These are phyloP conservation scores for Hipposideros armiger DNA, from an alignment of 2,113 vertebrate genomes.

Conservation along the genomic window DNA sequence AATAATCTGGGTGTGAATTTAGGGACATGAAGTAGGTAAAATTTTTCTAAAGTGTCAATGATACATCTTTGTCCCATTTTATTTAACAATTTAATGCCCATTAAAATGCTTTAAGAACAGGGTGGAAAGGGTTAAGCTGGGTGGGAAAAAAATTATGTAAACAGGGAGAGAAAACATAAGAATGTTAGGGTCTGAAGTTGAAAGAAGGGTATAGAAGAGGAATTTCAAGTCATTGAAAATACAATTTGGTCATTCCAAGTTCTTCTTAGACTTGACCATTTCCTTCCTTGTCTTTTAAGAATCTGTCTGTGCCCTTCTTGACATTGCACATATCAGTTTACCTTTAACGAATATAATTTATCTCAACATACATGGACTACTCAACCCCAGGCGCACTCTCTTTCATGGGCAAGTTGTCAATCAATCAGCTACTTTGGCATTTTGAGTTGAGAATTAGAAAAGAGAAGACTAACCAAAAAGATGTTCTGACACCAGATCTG, in stretches of 20 bases:
- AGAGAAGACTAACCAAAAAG: neutral
- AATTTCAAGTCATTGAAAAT: neutral
- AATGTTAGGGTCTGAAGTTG: neutral
- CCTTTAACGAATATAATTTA: neutral
- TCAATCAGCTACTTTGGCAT: neutral
- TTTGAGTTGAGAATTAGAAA: neutral
- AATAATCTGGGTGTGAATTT: neutral
- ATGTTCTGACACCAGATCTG: neutral
- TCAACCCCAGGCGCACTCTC: neutral
- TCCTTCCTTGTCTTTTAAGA: neutral
- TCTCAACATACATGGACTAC: neutral
- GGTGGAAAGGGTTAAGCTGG: neutral
- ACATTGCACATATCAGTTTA: neutral
- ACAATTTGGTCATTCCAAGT: neutral
- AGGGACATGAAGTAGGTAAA: neutral
- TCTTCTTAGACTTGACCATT: neutral
- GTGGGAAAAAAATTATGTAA: neutral
- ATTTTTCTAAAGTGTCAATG: conserved; percentile 10
- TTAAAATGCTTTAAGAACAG: neutral
- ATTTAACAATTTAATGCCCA: neutral
- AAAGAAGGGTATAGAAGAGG: neutral
- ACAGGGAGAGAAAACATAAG: neutral
- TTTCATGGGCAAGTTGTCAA: neutral
- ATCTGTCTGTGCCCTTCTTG: neutral
- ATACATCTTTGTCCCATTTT: neutral